These are phyloP conservation scores for Silurus aristotelis DNA, from an alignment of 2,797 vertebrate genomes.

Conservation along the genomic window DNA sequence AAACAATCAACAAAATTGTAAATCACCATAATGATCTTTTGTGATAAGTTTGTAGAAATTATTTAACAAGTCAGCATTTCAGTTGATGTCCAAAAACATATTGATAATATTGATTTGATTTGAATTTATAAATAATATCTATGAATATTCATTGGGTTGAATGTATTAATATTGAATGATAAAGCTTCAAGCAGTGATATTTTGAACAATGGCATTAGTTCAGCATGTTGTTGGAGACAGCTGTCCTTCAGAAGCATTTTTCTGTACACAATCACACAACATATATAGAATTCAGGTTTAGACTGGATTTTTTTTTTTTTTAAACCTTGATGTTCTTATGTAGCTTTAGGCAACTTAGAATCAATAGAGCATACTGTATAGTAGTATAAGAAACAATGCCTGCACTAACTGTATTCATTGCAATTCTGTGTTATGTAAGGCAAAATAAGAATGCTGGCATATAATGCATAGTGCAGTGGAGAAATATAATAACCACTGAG, in stretches of 20 bases:
- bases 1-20: background rate
- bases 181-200: too few species aligned
- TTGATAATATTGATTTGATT: too few species aligned
- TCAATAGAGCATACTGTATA: slow-evolving; percentile 59
- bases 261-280: background rate
- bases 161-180: too few species aligned
- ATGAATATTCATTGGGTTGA: too few species aligned
- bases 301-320: slow-evolving; percentile 26
- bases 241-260: too few species aligned
- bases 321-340: slow-evolving; percentile 49
- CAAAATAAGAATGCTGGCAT: slow-evolving; percentile 44
- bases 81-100: background rate
- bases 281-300: background rate
- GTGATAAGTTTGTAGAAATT: background rate
- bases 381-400: slow-evolving; percentile 67
- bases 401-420: slow-evolving; percentile 74
- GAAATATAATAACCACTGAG: slow-evolving; percentile 77
- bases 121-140: too few species aligned
- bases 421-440: slow-evolving; percentile 72
- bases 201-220: too few species aligned
- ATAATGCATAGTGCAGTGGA: slow-evolving; percentile 77
- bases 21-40: background rate
- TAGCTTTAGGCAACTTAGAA: slow-evolving; percentile 67
- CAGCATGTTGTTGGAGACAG: too few species aligned
- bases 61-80: background rate